Base-by-base conservation (phyloP, 2,888 invertebrate species). In the Byasa hedistus region DNA sequence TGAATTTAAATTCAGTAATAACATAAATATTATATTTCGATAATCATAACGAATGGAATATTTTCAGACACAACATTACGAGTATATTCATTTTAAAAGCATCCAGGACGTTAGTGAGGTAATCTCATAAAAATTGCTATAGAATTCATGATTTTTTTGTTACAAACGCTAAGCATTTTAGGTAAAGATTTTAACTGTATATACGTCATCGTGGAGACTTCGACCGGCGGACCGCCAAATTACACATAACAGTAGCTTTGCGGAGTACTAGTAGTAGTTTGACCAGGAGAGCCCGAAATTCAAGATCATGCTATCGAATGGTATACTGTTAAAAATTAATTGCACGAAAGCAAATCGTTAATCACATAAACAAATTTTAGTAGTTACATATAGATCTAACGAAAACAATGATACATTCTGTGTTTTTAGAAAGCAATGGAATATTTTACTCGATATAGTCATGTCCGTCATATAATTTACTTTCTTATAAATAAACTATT, bases 181-280 rank as follows among this genome's bases (percentile, higher is more conserved):
- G 19, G 48, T 48, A n/a, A n/a, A 48, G 48, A 48, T 48, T 5
- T 48, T 39, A 39, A 39, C 39, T 39, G 15, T 15, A 3, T 12
- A 39, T n/a, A 48, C 48, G n/a, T 19, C 5, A 48, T 48, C 5
- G 19, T 7, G 48, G 8, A 51, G 78, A 80, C 79, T 81, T 83
- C 83, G 87, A 89, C 88, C 86, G 83, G 79, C 81, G 89, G 91
- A 91, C 91, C 91, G 91, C 88, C 87, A 91, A 91, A 91, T 88
- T 89, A 91, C 91, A 91, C 91, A 91, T 89, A 90, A 89, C 89
- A 89, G 86, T 85, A 80, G 84, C 83, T 83, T 83, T 79, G 82
- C 84, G 78, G 78, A 83, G 75, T 80, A 77, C 80, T 83, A 87
- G 83, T 83, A 82, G 84, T 80, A 82, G 84, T 80, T 82, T 75